Conservation (phyloP, 2,113 vertebrate genomes). For the Nannospalax galili region DNA sequence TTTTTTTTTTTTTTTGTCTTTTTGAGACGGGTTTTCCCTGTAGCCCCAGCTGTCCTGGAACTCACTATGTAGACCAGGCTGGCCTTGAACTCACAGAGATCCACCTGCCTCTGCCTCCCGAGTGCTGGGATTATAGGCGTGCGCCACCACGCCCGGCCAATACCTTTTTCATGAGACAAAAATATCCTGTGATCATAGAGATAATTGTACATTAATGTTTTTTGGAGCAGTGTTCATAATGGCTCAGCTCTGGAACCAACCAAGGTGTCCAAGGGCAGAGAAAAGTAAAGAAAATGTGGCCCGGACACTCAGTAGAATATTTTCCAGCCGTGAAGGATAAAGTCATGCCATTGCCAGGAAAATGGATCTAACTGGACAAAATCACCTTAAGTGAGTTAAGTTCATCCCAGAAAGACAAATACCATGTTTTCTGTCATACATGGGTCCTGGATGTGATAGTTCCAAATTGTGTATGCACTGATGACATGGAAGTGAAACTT, state of each 20-base stretch:
- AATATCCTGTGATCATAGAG: neutral
- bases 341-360: neutral
- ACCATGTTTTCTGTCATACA: neutral
- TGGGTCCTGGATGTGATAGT: neutral
- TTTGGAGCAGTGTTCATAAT: no score
- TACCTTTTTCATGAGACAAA: neutral
- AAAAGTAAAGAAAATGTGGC: neutral
- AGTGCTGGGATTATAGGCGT: no score
- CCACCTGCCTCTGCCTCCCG: no score
- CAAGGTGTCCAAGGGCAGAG: neutral
- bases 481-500: neutral
- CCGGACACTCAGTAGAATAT: neutral
- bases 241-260: neutral
- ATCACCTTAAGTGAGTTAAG: neutral
- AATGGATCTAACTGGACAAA: no score
- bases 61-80: no score
- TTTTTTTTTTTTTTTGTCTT: no score
- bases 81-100: no score
- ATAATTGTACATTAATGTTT: no score
- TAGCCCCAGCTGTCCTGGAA: no score
- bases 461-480: neutral
- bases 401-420: neutral
- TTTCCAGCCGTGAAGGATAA: neutral
- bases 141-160: no score
- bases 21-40: no score